Percentiles rank a stretch among this genome's conserved stretches.
Evolutionary conservation across 2,888 invertebrate species (phyloP).

Genomic region (Ceramica pisi): DNA sequence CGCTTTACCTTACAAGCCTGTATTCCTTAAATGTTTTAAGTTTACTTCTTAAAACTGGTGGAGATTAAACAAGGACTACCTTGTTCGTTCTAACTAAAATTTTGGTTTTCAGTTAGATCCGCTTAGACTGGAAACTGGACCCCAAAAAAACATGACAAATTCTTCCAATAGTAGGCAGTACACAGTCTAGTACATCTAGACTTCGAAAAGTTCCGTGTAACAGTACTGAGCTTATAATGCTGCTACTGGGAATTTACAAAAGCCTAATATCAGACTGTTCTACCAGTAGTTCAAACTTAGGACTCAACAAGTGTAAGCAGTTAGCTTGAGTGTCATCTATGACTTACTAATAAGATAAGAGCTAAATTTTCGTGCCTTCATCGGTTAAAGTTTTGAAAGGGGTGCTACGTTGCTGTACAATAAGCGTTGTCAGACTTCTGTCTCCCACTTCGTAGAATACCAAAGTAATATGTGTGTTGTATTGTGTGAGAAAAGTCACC

Average conservation of each 20-base stretch:
- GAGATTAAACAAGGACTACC: not conserved
- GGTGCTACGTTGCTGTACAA: not conserved
- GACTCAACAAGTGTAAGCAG: not conserved
- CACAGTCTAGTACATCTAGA: not conserved
- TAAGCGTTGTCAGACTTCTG: not conserved
- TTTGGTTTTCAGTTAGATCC: not conserved
- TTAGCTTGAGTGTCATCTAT: not conserved
- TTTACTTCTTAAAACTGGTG: not conserved
- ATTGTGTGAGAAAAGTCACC: not conserved
- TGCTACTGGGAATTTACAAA: not conserved
- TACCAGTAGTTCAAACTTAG: not conserved
- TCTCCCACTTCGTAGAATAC: conserved; percentile 3
- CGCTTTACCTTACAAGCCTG: too few species aligned
- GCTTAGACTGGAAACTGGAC: not conserved
- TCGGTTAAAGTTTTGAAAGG: not conserved
- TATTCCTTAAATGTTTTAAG: too few species aligned
- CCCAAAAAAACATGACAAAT: not conserved
- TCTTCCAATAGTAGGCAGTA: not conserved
- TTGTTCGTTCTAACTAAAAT: not conserved
- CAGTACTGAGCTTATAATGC: too few species aligned
- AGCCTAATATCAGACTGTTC: not conserved
- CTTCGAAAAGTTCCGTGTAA: not conserved
- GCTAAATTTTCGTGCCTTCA: not conserved
- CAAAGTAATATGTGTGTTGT: not conserved
- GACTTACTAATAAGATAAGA: too few species aligned